Percentiles rank a stretch among this genome's conserved stretches.
These are phyloP conservation scores for Cebidichthys violaceus DNA, from an alignment of 2,113 vertebrate genomes.

Conservation along the genomic window DNA sequence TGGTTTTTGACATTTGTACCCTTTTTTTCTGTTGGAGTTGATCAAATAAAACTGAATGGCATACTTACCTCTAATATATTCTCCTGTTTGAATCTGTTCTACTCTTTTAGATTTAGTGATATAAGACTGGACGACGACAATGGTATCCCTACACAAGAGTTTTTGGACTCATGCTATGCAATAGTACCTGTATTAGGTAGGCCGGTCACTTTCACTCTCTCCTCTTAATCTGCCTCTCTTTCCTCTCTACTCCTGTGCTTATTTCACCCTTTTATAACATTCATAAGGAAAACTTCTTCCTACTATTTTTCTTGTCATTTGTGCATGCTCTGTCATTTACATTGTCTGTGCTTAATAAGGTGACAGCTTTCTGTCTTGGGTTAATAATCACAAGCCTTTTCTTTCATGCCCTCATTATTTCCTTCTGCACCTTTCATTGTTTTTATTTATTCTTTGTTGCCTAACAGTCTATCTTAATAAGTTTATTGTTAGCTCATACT, in stretches of 20 bases:
- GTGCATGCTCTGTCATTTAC: slow-evolving; percentile 40
- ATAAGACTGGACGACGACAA: slow-evolving; percentile 92
- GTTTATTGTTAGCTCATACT: neutral
- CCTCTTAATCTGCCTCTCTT: slow-evolving; percentile 34
- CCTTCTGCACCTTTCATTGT: neutral
- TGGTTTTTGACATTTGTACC: slow-evolving; percentile 66
- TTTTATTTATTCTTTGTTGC: slow-evolving; percentile 19
- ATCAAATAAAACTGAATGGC: slow-evolving; percentile 71
- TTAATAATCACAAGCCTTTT: slow-evolving; percentile 31
- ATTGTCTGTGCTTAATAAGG: slow-evolving; percentile 8
- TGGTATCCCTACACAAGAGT: slow-evolving; percentile 95
- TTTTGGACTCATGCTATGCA: slow-evolving; percentile 98
- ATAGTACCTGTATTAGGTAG: slow-evolving; percentile 98
- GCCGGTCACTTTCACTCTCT: slow-evolving; percentile 69
- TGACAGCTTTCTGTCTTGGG: neutral
- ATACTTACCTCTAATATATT: slow-evolving; percentile 65
- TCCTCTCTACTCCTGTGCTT: slow-evolving; percentile 37
- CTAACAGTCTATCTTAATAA: slow-evolving; percentile 3
- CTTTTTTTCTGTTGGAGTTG: slow-evolving; percentile 58
- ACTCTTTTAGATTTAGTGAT: slow-evolving; percentile 93
- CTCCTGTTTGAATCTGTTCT: slow-evolving; percentile 81
- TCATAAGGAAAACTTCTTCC: neutral
- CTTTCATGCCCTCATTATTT: slow-evolving; percentile 26
- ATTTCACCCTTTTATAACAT: slow-evolving; percentile 27
- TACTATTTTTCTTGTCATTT: neutral